A percentile compares a stretch with the other conserved stretches of the same genome.
Evolutionary conservation across 2,113 vertebrate genomes (phyloP).

Genomic region (Alligator sinensis): DNA sequence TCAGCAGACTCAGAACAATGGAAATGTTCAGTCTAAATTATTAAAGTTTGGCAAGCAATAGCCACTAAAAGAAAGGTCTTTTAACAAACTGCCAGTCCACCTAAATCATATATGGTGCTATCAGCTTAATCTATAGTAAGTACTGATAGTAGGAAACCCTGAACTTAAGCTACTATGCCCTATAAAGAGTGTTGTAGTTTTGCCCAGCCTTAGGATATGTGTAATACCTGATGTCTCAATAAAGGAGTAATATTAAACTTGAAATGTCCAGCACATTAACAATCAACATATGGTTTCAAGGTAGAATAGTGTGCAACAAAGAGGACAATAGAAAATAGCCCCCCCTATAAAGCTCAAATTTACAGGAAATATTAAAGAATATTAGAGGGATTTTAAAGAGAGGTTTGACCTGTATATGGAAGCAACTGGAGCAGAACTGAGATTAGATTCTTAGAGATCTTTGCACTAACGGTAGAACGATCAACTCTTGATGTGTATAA

Average conservation of each 20-base stretch:
- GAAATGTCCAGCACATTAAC: not conserved
- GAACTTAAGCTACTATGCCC: not conserved
- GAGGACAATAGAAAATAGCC: constrained; percentile 34
- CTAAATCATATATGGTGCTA: not conserved
- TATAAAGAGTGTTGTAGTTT: not conserved
- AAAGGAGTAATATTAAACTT: not conserved
- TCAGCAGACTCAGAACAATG: not conserved
- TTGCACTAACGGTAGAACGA: not conserved
- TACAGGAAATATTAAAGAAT: constrained; percentile 44
- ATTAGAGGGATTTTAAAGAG: constrained; percentile 10
- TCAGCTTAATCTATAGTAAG: not conserved
- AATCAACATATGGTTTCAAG: not conserved
- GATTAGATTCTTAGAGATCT: not conserved
- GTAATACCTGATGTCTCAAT: not conserved
- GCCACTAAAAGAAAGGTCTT: not conserved
- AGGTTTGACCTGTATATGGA: constrained; percentile 16
- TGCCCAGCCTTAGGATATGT: not conserved
- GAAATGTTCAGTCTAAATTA: not conserved
- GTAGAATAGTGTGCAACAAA: not conserved
- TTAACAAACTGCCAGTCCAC: not conserved
- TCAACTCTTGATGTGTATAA: not conserved
- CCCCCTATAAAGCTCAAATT: constrained; percentile 50
- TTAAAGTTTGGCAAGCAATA: not conserved
- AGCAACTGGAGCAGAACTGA: constrained; percentile 39
- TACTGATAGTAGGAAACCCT: not conserved